Percentiles rank a stretch among this genome's conserved stretches.
phyloP scores from a whole-genome alignment of 2,797 vertebrate species.

The Phalanger gymnotis region DNA sequence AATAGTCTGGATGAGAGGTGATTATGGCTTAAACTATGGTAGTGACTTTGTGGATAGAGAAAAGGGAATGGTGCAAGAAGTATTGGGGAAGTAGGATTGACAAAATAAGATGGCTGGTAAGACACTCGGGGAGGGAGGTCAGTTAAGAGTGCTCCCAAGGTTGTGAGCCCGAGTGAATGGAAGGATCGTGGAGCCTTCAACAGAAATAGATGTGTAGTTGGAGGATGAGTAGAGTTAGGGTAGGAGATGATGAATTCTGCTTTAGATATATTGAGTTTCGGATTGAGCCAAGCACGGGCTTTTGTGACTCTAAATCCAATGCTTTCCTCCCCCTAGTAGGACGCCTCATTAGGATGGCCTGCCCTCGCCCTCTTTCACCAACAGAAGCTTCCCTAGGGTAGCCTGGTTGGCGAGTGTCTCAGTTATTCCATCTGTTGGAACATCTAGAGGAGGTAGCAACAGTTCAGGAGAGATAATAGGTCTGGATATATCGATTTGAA shows the following conservation, averaged over 20 bases:
- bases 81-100: not conserved
- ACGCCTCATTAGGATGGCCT: not conserved
- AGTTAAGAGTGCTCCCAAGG: not conserved
- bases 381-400: not conserved
- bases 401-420: not conserved
- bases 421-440: not conserved
- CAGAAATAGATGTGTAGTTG: not conserved
- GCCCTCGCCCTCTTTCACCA: not conserved
- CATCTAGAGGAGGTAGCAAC: not conserved
- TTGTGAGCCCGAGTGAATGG: not conserved
- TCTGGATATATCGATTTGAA: not conserved
- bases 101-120: not conserved
- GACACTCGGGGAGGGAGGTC: not conserved
- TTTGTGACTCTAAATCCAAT: not conserved
- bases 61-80: not conserved
- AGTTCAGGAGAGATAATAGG: not conserved
- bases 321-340: not conserved
- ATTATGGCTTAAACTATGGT: not conserved
- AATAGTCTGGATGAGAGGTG: not conserved
- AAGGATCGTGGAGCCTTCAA: not conserved
- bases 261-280: not conserved
- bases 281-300: not conserved
- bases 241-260: not conserved
- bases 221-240: not conserved
- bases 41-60: not conserved